Conservation (phyloP, 2,888 invertebrate species). For the Drosophila putrida region DNA sequence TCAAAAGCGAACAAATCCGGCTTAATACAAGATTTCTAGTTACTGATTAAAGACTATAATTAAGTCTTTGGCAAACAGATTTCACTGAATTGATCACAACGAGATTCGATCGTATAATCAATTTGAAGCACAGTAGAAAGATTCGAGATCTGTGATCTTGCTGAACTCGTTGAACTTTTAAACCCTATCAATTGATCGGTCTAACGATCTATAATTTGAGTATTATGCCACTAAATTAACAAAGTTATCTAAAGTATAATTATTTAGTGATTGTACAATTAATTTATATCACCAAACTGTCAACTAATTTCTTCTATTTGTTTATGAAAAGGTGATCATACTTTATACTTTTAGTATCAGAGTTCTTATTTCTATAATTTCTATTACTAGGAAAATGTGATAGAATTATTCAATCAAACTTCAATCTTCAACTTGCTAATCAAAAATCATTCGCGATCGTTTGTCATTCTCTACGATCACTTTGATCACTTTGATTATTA, state of each 20-base stretch:
- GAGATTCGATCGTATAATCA: neutral
- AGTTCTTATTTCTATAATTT: neutral
- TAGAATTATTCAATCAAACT: conserved; percentile 1
- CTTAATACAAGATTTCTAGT: conserved; percentile 3
- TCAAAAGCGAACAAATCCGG: conserved; percentile 13
- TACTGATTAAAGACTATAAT: conserved; percentile 6
- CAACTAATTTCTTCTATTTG: neutral
- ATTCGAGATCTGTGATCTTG: neutral
- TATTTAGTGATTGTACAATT: neutral
- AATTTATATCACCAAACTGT: neutral
- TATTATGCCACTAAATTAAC: neutral
- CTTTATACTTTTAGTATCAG: neutral
- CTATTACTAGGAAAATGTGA: neutral
- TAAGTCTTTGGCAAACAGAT: neutral
- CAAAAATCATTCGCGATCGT: conserved; percentile 2
- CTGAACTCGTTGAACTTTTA: neutral
- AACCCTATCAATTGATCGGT: neutral
- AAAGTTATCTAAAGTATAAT: neutral
- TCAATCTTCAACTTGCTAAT: neutral
- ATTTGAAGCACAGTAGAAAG: neutral
- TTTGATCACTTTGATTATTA: conserved; percentile 1
- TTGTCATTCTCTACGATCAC: neutral
- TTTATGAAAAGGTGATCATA: conserved; percentile 1
- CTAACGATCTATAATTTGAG: neutral
- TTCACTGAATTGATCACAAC: neutral